These are phyloP conservation scores for Phallusia fumigata DNA, from an alignment of 23 tunicate species.

Conservation along the genomic window DNA sequence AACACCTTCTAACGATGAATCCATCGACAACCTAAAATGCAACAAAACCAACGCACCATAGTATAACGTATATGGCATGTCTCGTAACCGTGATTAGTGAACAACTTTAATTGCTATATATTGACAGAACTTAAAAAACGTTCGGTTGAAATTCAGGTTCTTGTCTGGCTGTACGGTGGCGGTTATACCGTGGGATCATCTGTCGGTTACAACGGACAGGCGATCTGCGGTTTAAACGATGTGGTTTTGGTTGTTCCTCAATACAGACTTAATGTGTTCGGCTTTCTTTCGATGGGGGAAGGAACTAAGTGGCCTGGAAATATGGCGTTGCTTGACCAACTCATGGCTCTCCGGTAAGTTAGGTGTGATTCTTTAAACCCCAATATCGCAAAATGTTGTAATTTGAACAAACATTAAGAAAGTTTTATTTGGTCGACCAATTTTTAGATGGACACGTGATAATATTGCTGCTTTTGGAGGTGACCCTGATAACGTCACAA, in stretches of 20 bases:
- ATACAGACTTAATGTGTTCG: slow-evolving; percentile 47
- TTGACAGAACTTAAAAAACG: no score
- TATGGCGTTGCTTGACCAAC: slow-evolving; percentile 50
- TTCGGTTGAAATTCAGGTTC: no score
- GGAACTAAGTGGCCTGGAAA: slow-evolving; percentile 42
- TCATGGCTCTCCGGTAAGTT: slow-evolving; percentile 41
- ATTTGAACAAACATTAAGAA: no score
- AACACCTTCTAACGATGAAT: no score
- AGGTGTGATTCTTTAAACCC: no score
- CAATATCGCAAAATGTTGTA: no score
- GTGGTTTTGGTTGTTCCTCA: slow-evolving; percentile 61
- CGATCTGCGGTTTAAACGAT: slow-evolving; percentile 33
- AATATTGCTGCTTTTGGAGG: slow-evolving; percentile 28
- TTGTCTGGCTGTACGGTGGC: slow-evolving; percentile 62
- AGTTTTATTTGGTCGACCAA: no score
- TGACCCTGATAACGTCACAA: slow-evolving; percentile 26
- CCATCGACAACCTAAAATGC: no score
- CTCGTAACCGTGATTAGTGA: no score
- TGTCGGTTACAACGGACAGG: slow-evolving; percentile 31
- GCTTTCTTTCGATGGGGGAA: slow-evolving; percentile 40
- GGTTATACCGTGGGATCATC: slow-evolving; percentile 30
- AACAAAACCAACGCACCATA: no score
- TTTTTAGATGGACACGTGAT: slow-evolving; percentile 19
- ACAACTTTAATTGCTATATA: no score
- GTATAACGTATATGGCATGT: no score